A percentile compares a stretch with the other conserved stretches of the same genome.
Conservation (phyloP, 2,113 vertebrate species). For the Ophthalmotilapia sp. region DNA sequence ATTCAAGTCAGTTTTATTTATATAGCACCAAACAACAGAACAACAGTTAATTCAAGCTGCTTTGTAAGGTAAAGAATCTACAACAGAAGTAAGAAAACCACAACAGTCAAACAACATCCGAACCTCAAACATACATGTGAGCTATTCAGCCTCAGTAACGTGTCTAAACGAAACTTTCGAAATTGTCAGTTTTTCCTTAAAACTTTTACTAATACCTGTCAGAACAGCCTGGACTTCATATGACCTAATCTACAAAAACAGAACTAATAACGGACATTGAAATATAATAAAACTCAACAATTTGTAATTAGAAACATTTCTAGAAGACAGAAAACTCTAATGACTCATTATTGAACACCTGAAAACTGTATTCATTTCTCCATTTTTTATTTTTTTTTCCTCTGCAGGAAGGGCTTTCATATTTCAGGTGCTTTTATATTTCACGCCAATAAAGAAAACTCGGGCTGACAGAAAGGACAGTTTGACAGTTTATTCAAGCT, state of each 20-base stretch:
- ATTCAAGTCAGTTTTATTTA: not conserved
- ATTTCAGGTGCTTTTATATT: conserved; percentile 45
- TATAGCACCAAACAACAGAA: not conserved
- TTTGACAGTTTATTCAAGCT: conserved; percentile 53
- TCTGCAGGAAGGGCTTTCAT: conserved; percentile 18
- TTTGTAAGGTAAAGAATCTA: not conserved
- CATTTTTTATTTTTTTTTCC: not conserved
- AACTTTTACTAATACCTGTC: not conserved
- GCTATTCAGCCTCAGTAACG: not conserved
- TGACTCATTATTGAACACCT: not conserved
- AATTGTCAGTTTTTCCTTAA: not conserved
- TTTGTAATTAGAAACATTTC: not conserved
- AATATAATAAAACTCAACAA: not conserved
- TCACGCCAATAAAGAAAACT: conserved; percentile 38
- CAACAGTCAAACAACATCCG: not conserved
- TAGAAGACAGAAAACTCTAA: not conserved
- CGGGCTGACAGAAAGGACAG: conserved; percentile 36
- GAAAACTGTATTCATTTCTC: not conserved
- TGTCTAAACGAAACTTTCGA: not conserved
- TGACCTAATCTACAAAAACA: not conserved
- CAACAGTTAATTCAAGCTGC: not conserved
- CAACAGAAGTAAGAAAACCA: not conserved
- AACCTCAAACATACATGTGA: not conserved
- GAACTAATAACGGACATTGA: not conserved
- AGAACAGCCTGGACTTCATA: not conserved